Conservation (phyloP, 1,140 invertebrate species). For the Rhyzopertha dominica region DNA sequence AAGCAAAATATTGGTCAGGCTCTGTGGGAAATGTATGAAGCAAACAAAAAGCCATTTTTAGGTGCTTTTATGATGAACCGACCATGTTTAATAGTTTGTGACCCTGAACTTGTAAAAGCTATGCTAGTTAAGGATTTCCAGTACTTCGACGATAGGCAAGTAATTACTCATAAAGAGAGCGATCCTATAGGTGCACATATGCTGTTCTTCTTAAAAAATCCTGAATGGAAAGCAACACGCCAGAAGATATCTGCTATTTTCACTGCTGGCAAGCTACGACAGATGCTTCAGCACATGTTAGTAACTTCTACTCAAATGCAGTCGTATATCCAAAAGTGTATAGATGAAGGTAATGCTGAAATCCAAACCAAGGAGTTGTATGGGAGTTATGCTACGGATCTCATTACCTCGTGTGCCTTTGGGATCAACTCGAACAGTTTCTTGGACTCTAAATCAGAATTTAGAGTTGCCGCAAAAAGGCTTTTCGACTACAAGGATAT, state of each 20-base stretch:
- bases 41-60: slow-evolving; percentile 36
- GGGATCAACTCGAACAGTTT: slow-evolving; percentile 46
- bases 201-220: slow-evolving; percentile 34
- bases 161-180: slow-evolving; percentile 46
- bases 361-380: slow-evolving; percentile 48
- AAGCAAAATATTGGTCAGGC: slow-evolving; percentile 28
- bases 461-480: slow-evolving; percentile 13
- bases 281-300: slow-evolving; percentile 42
- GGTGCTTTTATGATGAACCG: slow-evolving; percentile 38
- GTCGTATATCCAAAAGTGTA: slow-evolving; percentile 25
- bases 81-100: slow-evolving; percentile 42
- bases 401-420: slow-evolving; percentile 55
- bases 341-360: slow-evolving; percentile 5
- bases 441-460: slow-evolving; percentile 15
- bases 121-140: slow-evolving; percentile 54
- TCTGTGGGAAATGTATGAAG: slow-evolving; percentile 12
- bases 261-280: slow-evolving; percentile 42
- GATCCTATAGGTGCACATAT: slow-evolving; percentile 45
- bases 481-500: slow-evolving; percentile 12
- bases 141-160: slow-evolving; percentile 49
- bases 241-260: slow-evolving; percentile 28
- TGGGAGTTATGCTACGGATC: slow-evolving; percentile 53
- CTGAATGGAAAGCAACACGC: slow-evolving; percentile 44
- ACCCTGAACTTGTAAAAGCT: slow-evolving; percentile 52
- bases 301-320: slow-evolving; percentile 33